Evolutionary conservation across 35 echinoderm and acorn worm genomes (phyloP), one percentile per base, ranked within the genome.

Genomic region (Diadema setosum): DNA sequence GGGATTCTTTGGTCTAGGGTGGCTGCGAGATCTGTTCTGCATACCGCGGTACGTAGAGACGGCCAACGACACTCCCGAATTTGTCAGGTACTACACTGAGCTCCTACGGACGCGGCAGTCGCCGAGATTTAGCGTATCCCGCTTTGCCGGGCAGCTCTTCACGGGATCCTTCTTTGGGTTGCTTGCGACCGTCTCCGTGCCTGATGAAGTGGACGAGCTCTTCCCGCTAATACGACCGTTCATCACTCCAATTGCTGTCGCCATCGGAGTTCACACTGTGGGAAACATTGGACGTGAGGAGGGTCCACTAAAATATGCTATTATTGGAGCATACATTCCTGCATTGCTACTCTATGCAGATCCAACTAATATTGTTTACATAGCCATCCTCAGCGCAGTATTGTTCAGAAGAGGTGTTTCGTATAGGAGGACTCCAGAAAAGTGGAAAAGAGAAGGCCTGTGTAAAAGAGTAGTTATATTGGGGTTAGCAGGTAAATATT

Each of bases 251-350:
- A 48, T 86, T 49, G 50, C 83, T n/a, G 74, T 93, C 58, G 91
- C 95, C 0, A 18, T 93, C 2, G 87, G 85, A n/a, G 91, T 97
- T 46, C 73, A 97, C 57, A 90, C 59, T 33, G 91, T 97, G 17
- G 91, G 91, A 12, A 97, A 97, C 40, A 91, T 93, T 48, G 95
- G 95, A 6, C 31, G 91, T 70, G 91, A 97, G 84, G 41, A 48
- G 30, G 83, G 52, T 14, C 42, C 91, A 5, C 74, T 97, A 17
- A 93, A 93, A 65, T 69, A 48, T 35, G 60, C 83, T 4, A 18
- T 93, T 5, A 55, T 80, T 75, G 95, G 83, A 20, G 46, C 95
- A 26, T 92, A 89, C 39, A 87, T 87, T 20, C 43, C 81, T 0
- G 37, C 59, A 26, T 32, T 88, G 26, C 20, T 90, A 7, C 41